Base-by-base conservation (phyloP, 1,140 invertebrate genomes). In the Probaryconus sp. region DNA sequence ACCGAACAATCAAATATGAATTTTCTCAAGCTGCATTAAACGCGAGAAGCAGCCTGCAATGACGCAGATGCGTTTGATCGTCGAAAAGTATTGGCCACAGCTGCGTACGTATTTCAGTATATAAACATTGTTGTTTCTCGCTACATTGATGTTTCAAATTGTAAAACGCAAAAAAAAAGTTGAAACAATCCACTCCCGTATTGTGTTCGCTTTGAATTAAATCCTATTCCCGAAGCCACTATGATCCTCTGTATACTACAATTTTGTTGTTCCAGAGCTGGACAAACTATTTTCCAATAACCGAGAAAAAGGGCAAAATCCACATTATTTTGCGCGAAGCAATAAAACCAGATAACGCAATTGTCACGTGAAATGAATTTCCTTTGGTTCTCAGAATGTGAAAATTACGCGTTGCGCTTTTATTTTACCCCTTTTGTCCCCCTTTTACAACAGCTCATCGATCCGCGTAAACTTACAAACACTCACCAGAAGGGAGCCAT, bases 31-130 rank as follows among this genome's bases (percentile, higher is more conserved):
- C 53, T 45, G 31, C 60, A 72, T 43, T 65, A 45, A 63, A 64
- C 61, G 24, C 9, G 40, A 42, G 51, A 37, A 18, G 26, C 50
- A 60, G 30, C 60, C 20, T 61, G 55, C 47, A 61, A 30, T 55
- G 60, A 47, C 72, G 53, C 72, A 70, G 72, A 65, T 76, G 72
- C 50, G 40, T 65, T 70, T 76, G 43, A 70, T 61, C 14, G 60
- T 58, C 26, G 48, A 73, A 65, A 53, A 60, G 45, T 64, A 55
- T 55, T 50, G 37, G 60, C 13, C 56, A 60, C 56, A 71, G 48
- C 56, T 63, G 61, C 20, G 61, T 33, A 42, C 33, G 18, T 45
- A 65, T 53, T 55, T 50, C 38, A 63, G 50, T 71, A 47, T 50
- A 43, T 71, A 61, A 56, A 71, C 58, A 63, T 42, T 56, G 26